Evolutionary conservation across 1,140 invertebrate species (phyloP).

Genomic region (Andricus grossulariae): DNA sequence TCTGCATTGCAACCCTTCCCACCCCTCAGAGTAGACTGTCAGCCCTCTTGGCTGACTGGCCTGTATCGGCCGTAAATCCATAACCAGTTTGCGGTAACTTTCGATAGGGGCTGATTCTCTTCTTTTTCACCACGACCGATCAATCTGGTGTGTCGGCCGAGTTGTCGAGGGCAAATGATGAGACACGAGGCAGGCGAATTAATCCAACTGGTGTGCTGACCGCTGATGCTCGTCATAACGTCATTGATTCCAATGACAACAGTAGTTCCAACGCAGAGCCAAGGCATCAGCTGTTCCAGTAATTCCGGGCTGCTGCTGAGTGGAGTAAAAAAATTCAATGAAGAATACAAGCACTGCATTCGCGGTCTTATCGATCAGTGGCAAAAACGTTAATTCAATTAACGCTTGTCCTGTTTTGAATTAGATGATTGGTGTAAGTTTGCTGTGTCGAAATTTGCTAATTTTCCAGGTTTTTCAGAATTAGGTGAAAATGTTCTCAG

Average conservation of each 20-base stretch:
- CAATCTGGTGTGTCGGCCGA: neutral
- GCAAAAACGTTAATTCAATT: slow-evolving; percentile 3
- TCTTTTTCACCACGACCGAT: neutral
- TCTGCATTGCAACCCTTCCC: slow-evolving; percentile 61
- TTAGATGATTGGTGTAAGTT: neutral
- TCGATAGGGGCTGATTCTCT: slow-evolving; percentile 14
- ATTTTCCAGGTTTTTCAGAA: too few relatives aligned
- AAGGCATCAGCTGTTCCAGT: slow-evolving; percentile 11
- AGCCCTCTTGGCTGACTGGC: slow-evolving; percentile 34
- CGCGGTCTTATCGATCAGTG: slow-evolving; percentile 1
- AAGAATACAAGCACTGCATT: neutral
- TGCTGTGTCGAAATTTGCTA: neutral
- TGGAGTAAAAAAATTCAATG: neutral
- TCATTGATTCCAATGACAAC: slow-evolving; percentile 7
- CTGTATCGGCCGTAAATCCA: slow-evolving; percentile 15
- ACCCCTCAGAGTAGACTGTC: slow-evolving; percentile 48
- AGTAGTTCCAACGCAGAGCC: neutral
- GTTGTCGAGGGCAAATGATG: neutral
- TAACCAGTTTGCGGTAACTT: slow-evolving; percentile 28
- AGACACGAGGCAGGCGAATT: neutral
- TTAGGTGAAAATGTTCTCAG: too few relatives aligned
- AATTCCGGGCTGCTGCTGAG: neutral
- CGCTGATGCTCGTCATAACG: too few relatives aligned
- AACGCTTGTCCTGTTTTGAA: neutral
- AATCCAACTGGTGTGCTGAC: neutral